A percentile compares a stretch with the other conserved stretches of the same genome.
phyloP scores from a whole-genome alignment of 2,113 vertebrate species.

The Carassius gibelio region DNA sequence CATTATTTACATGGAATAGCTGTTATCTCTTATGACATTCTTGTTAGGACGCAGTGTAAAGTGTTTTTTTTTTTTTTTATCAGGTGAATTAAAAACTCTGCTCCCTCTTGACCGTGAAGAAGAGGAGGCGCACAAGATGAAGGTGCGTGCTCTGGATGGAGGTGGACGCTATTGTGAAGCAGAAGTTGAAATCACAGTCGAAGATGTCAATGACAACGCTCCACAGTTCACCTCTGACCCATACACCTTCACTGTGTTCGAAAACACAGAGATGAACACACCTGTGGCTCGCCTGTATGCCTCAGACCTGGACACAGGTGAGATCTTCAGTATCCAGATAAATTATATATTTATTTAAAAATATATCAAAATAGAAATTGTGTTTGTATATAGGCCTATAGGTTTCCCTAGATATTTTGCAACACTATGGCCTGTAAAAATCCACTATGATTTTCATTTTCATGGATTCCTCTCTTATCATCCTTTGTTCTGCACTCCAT shows the following conservation, averaged over 20 bases:
- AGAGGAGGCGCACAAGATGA: constrained; percentile 79
- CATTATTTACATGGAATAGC: background rate
- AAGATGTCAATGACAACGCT: constrained; percentile 92
- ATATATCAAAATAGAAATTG: background rate
- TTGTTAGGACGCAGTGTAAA: constrained; percentile 1
- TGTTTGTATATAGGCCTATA: background rate
- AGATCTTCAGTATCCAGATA: constrained; percentile 28
- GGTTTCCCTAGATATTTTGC: background rate
- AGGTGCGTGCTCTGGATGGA: constrained; percentile 86
- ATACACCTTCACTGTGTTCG: constrained; percentile 88
- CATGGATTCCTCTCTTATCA: background rate
- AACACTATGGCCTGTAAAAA: background rate
- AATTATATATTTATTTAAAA: background rate
- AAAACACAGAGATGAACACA: constrained; percentile 91
- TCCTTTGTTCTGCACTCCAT: constrained; percentile 6
- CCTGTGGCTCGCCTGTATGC: constrained; percentile 88
- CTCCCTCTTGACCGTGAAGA: constrained; percentile 86
- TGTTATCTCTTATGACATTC: background rate
- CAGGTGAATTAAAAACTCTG: constrained; percentile 91
- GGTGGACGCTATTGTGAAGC: constrained; percentile 89
- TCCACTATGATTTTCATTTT: constrained; percentile 5
- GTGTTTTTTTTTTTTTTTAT: background rate
- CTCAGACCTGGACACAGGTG: constrained; percentile 86
- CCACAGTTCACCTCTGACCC: constrained; percentile 87
- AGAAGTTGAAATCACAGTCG: constrained; percentile 80